phyloP scores from a whole-genome alignment of 2,113 vertebrate genomes.

The Scopus umbretta region DNA sequence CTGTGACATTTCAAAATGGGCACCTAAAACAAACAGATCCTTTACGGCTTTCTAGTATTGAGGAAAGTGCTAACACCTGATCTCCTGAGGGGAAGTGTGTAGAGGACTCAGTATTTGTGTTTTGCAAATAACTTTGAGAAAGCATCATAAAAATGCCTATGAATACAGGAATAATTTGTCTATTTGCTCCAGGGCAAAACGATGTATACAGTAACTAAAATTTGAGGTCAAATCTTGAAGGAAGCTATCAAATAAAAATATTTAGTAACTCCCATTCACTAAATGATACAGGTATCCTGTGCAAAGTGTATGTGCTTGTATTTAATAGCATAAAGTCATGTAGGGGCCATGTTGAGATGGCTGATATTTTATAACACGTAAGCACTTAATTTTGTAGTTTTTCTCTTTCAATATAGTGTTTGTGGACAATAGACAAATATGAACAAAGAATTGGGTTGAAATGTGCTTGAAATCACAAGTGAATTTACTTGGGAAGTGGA shows the following conservation, averaged over 20 bases:
- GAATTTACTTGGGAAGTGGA: neutral
- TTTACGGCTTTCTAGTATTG: neutral
- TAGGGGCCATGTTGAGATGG: rapidly evolving
- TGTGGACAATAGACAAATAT: neutral
- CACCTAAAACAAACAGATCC: neutral
- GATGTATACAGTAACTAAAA: neutral
- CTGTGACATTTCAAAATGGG: neutral
- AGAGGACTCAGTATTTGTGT: neutral
- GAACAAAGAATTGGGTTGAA: neutral
- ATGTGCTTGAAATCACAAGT: neutral
- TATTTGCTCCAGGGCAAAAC: neutral
- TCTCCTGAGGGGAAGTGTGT: neutral
- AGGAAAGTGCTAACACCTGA: neutral
- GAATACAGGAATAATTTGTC: neutral
- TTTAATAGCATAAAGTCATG: neutral
- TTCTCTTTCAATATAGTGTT: neutral
- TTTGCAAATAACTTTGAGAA: neutral
- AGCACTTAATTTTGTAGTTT: neutral
- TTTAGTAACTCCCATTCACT: neutral
- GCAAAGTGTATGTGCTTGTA: neutral
- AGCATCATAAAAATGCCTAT: neutral
- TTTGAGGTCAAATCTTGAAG: neutral
- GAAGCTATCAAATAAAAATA: neutral
- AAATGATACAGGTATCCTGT: neutral
- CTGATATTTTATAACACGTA: neutral